phyloP scores from a whole-genome alignment of 2,113 vertebrate species.

The Eublepharis macularius region DNA sequence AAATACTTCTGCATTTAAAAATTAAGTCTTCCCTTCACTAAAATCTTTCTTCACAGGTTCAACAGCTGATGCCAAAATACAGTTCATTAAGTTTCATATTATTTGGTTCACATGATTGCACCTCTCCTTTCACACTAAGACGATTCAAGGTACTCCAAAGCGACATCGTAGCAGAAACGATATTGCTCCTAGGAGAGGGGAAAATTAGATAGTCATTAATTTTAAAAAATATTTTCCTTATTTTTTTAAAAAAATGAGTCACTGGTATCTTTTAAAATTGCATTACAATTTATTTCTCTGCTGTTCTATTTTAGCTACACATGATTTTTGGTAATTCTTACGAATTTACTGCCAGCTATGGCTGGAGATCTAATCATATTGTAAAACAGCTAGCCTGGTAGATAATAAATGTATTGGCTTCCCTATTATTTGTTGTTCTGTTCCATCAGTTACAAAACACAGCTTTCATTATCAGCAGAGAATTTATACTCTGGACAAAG shows the following conservation, averaged over 20 bases:
- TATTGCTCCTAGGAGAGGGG: conserved; percentile 89
- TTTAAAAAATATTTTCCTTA: not conserved
- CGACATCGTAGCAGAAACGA: conserved; percentile 97
- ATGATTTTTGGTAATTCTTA: not conserved
- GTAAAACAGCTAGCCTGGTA: not conserved
- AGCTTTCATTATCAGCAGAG: conserved; percentile 10
- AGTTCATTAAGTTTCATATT: conserved; percentile 53
- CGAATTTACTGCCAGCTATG: not conserved
- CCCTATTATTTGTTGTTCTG: conserved; percentile 25
- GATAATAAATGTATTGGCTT: not conserved
- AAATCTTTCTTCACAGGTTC: conserved; percentile 77
- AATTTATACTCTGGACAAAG: not conserved
- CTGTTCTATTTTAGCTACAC: not conserved
- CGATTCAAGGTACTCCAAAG: conserved; percentile 94
- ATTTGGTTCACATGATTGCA: conserved; percentile 47
- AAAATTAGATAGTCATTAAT: conserved; percentile 8
- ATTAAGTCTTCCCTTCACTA: conserved; percentile 75
- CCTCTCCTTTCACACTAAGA: conserved; percentile 78
- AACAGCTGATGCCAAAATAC: conserved; percentile 70
- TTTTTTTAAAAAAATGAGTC: not conserved
- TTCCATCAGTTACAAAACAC: conserved; percentile 22
- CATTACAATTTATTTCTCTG: not conserved
- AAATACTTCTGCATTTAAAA: conserved; percentile 83
- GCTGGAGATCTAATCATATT: conserved; percentile 5
- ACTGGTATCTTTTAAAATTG: not conserved